Evolutionary conservation across 2,797 vertebrate genomes (phyloP).

Genomic region (Dermochelys coriacea): DNA sequence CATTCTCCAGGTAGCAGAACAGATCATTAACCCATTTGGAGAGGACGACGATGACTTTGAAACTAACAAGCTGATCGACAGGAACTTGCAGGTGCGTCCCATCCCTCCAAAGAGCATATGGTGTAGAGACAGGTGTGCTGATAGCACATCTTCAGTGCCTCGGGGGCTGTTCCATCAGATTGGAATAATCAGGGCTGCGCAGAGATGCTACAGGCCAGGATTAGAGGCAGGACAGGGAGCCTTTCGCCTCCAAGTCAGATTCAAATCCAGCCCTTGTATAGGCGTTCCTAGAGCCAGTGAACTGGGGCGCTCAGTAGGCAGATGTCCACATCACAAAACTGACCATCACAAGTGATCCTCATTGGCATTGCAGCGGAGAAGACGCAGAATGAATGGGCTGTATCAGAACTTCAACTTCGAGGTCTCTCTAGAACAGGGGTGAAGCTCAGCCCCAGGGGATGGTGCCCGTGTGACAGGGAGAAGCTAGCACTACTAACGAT

Average conservation of each 20-base stretch:
- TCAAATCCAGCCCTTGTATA: not conserved
- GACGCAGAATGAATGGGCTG: not conserved
- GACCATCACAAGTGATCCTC: not conserved
- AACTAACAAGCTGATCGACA: slow-evolving; percentile 92
- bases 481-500: not conserved
- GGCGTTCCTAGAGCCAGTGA: too few species aligned
- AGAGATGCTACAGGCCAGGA: not conserved
- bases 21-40: slow-evolving; percentile 94
- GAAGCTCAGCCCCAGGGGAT: not conserved
- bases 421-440: not conserved
- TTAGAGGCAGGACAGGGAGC: not conserved
- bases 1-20: slow-evolving; percentile 86
- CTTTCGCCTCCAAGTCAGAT: not conserved
- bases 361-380: not conserved
- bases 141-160: not conserved
- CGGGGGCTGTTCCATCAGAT: not conserved
- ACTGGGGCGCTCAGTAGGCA: not conserved
- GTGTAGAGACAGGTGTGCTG: not conserved
- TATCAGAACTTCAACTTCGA: not conserved
- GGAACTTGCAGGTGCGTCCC: slow-evolving; percentile 88
- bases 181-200: not conserved
- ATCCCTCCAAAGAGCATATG: not conserved
- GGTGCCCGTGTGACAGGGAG: not conserved
- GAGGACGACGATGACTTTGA: slow-evolving; percentile 96
- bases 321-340: not conserved